Evolutionary conservation across 1,140 invertebrate genomes (phyloP).

Genomic region (Luehdorfia chinensis): DNA sequence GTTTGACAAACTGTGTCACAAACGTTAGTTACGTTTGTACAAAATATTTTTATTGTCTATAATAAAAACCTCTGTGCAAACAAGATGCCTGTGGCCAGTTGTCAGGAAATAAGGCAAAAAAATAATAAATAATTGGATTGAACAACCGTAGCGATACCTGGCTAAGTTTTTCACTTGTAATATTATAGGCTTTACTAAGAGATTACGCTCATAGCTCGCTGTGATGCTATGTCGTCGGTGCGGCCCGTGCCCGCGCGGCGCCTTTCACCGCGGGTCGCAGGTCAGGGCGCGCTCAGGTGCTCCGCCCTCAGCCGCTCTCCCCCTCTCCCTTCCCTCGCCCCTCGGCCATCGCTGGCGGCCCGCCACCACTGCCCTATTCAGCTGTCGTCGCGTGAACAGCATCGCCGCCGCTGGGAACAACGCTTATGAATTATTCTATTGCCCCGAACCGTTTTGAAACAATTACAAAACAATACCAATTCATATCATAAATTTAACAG

Average conservation of each 20-base stretch:
- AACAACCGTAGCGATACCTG: no score
- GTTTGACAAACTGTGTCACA: no score
- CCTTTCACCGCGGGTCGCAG: conserved; percentile 73
- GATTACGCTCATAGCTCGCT: conserved; percentile 46
- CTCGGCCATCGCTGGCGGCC: conserved; percentile 41
- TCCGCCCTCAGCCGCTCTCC: conserved; percentile 51
- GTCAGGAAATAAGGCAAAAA: no score
- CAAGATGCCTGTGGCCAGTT: no score
- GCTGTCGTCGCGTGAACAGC: conserved; percentile 60
- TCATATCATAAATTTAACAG: conserved; percentile 64
- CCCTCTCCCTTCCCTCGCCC: conserved; percentile 18
- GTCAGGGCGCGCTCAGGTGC: conserved; percentile 74
- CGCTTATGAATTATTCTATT: conserved; percentile 70
- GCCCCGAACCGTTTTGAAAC: conserved; percentile 56
- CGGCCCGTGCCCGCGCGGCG: conserved; percentile 59
- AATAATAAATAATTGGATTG: no score
- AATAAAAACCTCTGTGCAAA: no score
- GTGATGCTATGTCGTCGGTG: conserved; percentile 53
- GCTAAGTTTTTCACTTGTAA: no score
- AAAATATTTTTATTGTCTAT: no score
- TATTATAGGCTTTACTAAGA: no score
- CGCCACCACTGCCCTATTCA: conserved; percentile 69
- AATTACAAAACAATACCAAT: conserved; percentile 73
- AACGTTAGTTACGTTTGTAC: no score
- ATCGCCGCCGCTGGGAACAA: conserved; percentile 57